Base-by-base conservation (phyloP, 2,113 vertebrate species). In the Lethenteron reissneri region DNA sequence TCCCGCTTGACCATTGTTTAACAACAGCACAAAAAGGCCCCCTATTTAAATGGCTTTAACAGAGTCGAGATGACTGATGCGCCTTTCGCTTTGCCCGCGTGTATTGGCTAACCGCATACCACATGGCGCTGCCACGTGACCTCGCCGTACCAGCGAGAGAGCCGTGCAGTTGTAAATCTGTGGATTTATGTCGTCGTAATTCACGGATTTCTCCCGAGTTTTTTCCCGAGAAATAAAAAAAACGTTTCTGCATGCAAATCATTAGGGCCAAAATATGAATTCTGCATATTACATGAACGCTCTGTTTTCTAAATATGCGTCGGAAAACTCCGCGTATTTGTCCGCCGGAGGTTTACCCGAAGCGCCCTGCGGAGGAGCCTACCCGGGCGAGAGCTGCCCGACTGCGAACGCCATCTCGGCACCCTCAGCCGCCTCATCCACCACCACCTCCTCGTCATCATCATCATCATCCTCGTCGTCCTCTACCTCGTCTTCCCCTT, bases 161-260 rank as follows among this genome's bases (percentile, higher is more conserved):
- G n/a, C 64, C 64, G 8, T 10, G 64, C n/a, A 68, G 64, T 68
- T 68, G 64, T 68, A 68, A 68, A 68, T 68, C 64, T 68, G 64
- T n/a, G 64, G 64, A 17, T 68, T 68, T 68, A 68, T 68, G 64
- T 25, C n/a, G 10, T 68, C 64, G 64, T 68, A 68, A 17, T 17
- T 68, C 25, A 68, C 25, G 25, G 41, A 41, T 41, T 41, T 41
- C 41, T 41, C 41, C 41, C 8, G 64, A 11, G 64, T 25, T 17
- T 25, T n/a, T 68, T 25, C 9, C 11, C n/a, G 25, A 25, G 25
- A 68, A 68, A 68, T 25, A 10, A 68, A 11, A 68, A 25, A 11
- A 12, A 68, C 64, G 64, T 68, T 25, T 68, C 25, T 68, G 64
- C 25, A 68, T 68, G 64, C 64, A 68, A 68, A 68, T 68, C 25